These are phyloP conservation scores for Tupaia tana DNA, from an alignment of 2,113 vertebrate species.

Conservation along the genomic window DNA sequence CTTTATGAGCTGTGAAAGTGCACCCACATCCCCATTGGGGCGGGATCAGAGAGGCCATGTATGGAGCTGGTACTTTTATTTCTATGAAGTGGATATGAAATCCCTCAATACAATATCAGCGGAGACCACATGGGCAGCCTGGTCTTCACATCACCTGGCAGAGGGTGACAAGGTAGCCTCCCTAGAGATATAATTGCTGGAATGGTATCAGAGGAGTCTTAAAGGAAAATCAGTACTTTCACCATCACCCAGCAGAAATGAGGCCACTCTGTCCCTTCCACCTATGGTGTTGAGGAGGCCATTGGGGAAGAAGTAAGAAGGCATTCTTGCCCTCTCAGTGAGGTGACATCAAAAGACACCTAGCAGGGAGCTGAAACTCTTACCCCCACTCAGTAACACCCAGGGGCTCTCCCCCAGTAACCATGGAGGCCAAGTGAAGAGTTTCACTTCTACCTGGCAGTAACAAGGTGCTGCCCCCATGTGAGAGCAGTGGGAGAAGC, in stretches of 20 bases:
- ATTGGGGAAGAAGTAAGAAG: neutral
- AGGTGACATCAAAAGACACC: neutral
- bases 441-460: neutral
- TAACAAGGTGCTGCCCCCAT: neutral
- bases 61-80: neutral
- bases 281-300: neutral
- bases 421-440: neutral
- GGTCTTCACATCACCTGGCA: neutral
- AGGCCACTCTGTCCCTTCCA: neutral
- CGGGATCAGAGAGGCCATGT: neutral
- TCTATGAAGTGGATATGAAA: neutral
- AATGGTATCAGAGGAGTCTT: neutral
- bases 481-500: neutral
- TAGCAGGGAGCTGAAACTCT: neutral
- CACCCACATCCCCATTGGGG: neutral
- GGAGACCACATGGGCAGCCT: accelerated
- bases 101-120: neutral
- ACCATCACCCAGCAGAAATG: neutral
- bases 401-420: neutral
- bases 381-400: neutral
- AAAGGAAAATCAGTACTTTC: neutral
- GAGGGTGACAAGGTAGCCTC: neutral
- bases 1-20: neutral
- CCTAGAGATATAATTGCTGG: neutral
- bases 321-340: neutral